Percentiles rank a stretch among this genome's conserved stretches.
phyloP scores from a whole-genome alignment of 2,888 invertebrate species.

The Oligia strigilis region DNA sequence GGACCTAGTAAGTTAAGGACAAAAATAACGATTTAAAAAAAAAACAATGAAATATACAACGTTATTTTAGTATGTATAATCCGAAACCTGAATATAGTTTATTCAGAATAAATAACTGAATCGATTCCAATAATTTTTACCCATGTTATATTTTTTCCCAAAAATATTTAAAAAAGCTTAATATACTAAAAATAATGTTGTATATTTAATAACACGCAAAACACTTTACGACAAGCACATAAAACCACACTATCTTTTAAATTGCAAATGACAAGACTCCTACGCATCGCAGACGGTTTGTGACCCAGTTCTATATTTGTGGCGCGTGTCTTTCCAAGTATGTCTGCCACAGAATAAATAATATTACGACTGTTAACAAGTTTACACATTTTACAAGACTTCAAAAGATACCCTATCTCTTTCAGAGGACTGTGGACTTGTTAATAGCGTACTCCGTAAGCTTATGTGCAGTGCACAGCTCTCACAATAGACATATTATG shows the following conservation, averaged over 20 bases:
- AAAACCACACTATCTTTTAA: conserved; percentile 54
- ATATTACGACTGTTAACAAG: conserved; percentile 34
- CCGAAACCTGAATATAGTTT: too few relatives aligned
- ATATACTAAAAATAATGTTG: too few relatives aligned
- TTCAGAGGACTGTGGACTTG: not conserved
- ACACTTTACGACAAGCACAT: conserved; percentile 45
- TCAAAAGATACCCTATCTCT: not conserved
- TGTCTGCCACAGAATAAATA: conserved; percentile 51
- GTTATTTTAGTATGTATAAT: too few relatives aligned
- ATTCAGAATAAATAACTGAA: too few relatives aligned
- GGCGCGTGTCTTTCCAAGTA: conserved; percentile 44
- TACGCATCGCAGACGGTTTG: conserved; percentile 68
- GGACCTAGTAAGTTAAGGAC: not conserved
- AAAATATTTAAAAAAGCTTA: too few relatives aligned
- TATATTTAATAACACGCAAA: conserved; percentile 51
- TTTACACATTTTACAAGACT: conserved; percentile 24
- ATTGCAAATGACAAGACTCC: conserved; percentile 67
- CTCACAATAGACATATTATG: not conserved
- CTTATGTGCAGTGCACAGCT: too few relatives aligned
- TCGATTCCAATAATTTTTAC: too few relatives aligned
- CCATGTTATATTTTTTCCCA: too few relatives aligned
- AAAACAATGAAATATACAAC: conserved; percentile 25
- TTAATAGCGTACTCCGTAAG: not conserved
- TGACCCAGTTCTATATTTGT: conserved; percentile 76
- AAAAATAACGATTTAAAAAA: not conserved